These are phyloP conservation scores for Reticulitermes lucifugus DNA, from an alignment of 2,888 invertebrate genomes.

Conservation along the genomic window DNA sequence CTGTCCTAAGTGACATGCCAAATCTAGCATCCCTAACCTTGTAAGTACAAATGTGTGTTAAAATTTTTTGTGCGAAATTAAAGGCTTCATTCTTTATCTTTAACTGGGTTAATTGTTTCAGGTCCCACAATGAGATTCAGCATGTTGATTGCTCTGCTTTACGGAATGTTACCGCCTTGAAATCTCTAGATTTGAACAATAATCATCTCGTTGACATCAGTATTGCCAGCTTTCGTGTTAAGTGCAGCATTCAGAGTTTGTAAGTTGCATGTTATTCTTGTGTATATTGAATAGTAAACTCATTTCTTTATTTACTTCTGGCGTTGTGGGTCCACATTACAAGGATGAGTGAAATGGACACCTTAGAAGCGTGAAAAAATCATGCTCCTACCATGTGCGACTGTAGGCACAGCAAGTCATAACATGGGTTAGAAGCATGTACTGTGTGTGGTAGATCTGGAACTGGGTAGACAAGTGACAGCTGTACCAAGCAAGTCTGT, in stretches of 20 bases:
- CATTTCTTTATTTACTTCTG: too few relatives aligned
- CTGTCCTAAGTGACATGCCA: slow-evolving; percentile 61
- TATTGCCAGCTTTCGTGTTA: slow-evolving; percentile 70
- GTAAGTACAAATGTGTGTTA: slow-evolving; percentile 62
- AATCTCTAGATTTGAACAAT: slow-evolving; percentile 72
- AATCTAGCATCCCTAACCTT: slow-evolving; percentile 65
- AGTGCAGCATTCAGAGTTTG: slow-evolving; percentile 67
- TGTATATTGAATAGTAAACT: too few relatives aligned
- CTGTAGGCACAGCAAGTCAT: too few relatives aligned
- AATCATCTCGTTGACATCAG: slow-evolving; percentile 72
- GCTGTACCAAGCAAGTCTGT: too few relatives aligned
- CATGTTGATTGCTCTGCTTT: slow-evolving; percentile 65
- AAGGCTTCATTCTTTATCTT: neutral
- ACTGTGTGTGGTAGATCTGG: too few relatives aligned
- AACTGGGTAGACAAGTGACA: too few relatives aligned
- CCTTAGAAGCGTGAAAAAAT: too few relatives aligned
- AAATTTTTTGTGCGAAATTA: neutral
- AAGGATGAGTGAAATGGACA: too few relatives aligned
- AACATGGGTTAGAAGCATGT: too few relatives aligned
- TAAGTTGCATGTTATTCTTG: slow-evolving; percentile 59
- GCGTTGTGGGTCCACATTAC: too few relatives aligned
- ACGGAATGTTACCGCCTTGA: slow-evolving; percentile 63
- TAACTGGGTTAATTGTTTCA: slow-evolving; percentile 57
- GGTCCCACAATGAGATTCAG: slow-evolving; percentile 67
- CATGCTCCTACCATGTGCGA: too few relatives aligned